A percentile compares a stretch with the other conserved stretches of the same genome.
These are phyloP conservation scores for Platysternon megacephalum DNA, from an alignment of 2,113 vertebrate genomes.

Conservation along the genomic window DNA sequence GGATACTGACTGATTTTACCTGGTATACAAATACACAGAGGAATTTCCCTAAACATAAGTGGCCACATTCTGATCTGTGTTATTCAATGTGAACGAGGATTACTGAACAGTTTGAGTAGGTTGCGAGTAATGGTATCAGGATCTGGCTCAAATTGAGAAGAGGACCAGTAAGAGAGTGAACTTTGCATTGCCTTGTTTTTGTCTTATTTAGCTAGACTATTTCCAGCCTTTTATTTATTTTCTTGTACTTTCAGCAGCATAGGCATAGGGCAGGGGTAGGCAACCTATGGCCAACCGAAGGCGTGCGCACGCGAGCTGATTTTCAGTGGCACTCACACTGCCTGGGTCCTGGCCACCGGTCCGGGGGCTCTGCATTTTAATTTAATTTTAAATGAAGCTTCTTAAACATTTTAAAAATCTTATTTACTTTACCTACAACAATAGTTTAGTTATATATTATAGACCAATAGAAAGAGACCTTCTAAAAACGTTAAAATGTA, in stretches of 20 bases:
- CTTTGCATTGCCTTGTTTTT: not conserved
- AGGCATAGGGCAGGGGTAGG: not conserved
- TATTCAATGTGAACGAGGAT: rapidly evolving
- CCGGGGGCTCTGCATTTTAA: too few relatives aligned
- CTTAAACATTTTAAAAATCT: too few relatives aligned
- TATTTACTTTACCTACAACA: too few relatives aligned
- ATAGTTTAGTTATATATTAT: too few relatives aligned
- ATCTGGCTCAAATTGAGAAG: not conserved
- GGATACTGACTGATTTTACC: not conserved
- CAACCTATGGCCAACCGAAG: too few relatives aligned
- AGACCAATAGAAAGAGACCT: too few relatives aligned
- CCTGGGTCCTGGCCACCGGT: too few relatives aligned
- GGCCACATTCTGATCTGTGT: rapidly evolving
- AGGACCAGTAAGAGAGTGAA: not conserved
- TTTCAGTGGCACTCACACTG: too few relatives aligned
- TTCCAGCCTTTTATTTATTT: not conserved
- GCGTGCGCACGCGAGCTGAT: too few relatives aligned
- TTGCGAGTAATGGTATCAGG: not conserved
- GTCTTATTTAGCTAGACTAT: not conserved
- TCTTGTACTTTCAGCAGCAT: not conserved
- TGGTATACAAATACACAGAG: not conserved
- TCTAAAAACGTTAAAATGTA: too few relatives aligned
- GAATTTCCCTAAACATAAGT: not conserved
- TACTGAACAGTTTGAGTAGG: not conserved
- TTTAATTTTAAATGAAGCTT: too few relatives aligned